Base-by-base conservation (phyloP, 2,888 invertebrate genomes). In the Dione vanillae region DNA sequence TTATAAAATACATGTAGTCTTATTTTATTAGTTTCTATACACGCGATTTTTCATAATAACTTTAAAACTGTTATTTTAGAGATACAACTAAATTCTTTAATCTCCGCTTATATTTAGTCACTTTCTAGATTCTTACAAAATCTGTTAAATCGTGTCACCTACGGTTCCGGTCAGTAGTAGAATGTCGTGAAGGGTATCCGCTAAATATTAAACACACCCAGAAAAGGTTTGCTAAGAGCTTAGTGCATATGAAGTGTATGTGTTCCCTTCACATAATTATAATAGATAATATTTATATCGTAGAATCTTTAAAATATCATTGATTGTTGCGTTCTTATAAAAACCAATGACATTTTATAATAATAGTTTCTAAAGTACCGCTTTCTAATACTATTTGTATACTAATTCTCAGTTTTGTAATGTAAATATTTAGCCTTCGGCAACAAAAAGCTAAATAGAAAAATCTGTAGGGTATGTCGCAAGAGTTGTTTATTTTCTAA, bases 401-500 rank as follows among this genome's bases (percentile, higher is more conserved):
- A 52, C 52, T 10, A 37, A 54, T 47, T n/a, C n/a, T 54, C 10
- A n/a, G 54, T 54, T 54, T 54, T 54, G 54, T 54, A 54, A 54
- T n/a, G 10, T 54, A 16, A 54, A 54, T 54, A 54, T n/a, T 54
- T 37, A 54, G n/a, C 54, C 54, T 54, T 54, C 35, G 27, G 27
- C 14, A 14, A 9, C 14, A 14, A 8, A 0, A n/a, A 35, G 27
- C 52, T 35, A 9, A 27, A 27, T 27, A 27, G 27, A 12, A 35
- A 12, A 27, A 14, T 14, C 8, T 35, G 52, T n/a, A 52, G 9
- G n/a, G 6, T n/a, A 5, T 52, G n/a, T 52, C n/a, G 52, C 52
- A 52, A 52, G 35, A 35, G 27, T 52, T n/a, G 8, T 52, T 52
- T 14, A 27, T 35, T 35, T 52, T n/a, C 8, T 35, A n/a, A 35